These are phyloP conservation scores for Stichodactyla mertensii DNA, from an alignment of 64 coral and sea anemone species.

Conservation along the genomic window DNA sequence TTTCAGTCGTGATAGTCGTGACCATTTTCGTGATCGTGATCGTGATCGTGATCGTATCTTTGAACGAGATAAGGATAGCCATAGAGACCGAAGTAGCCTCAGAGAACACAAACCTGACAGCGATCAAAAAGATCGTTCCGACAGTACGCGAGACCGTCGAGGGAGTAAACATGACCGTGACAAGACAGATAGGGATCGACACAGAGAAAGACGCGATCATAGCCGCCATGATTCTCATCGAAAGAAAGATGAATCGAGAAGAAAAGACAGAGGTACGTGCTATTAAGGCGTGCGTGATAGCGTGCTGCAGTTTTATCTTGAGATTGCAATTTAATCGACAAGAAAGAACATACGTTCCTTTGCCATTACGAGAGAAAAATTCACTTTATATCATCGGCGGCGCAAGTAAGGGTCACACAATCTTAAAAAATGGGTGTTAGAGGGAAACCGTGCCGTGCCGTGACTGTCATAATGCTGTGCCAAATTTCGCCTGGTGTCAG, in stretches of 20 bases:
- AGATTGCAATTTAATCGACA: too few relatives aligned
- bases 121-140: not conserved
- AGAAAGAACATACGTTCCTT: too few relatives aligned
- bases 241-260: not conserved
- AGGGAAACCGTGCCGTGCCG: too few relatives aligned
- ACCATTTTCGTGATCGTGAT: not conserved
- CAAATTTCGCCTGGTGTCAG: too few relatives aligned
- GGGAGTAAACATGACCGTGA: not conserved
- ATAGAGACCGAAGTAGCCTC: not conserved
- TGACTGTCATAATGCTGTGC: too few relatives aligned
- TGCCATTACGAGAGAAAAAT: too few relatives aligned
- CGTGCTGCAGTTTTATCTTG: too few relatives aligned
- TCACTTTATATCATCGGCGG: too few relatives aligned
- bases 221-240: not conserved
- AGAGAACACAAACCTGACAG: not conserved
- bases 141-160: not conserved
- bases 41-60: constrained; percentile 13
- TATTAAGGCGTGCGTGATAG: too few relatives aligned
- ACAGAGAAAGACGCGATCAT: constrained; percentile 1
- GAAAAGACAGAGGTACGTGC: not conserved
- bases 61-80: not conserved
- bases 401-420: too few relatives aligned
- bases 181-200: not conserved
- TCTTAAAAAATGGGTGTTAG: too few relatives aligned
- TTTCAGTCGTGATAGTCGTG: not conserved